Evolutionary conservation across 2,888 invertebrate species (phyloP).

Genomic region (Trissoscelio sp.): DNA sequence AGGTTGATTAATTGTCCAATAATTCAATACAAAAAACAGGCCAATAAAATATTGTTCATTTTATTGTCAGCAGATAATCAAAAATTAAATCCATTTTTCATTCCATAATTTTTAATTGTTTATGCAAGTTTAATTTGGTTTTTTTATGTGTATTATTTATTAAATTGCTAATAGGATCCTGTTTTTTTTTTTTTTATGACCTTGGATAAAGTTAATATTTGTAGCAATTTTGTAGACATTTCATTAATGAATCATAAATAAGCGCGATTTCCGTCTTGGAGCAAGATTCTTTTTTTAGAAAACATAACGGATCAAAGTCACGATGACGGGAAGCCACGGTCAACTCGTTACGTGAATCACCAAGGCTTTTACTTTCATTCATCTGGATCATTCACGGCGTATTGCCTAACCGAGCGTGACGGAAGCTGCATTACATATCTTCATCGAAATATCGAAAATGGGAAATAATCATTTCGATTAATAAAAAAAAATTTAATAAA

Average conservation of each 20-base stretch:
- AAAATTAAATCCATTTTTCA: no score
- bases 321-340: conserved; percentile 64
- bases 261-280: conserved; percentile 56
- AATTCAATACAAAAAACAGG: no score
- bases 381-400: conserved; percentile 50
- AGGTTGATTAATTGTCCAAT: no score
- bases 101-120: no score
- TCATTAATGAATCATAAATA: conserved; percentile 11
- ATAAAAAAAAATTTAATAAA: no score
- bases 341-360: conserved; percentile 59
- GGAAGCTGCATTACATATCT: conserved; percentile 13
- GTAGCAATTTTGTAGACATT: conserved; percentile 21
- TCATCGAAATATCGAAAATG: not conserved
- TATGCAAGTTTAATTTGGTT: no score
- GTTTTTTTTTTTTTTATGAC: no score
- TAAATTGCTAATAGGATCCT: no score
- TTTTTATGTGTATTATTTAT: no score
- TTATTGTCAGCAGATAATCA: no score
- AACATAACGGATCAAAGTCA: conserved; percentile 68
- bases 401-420: conserved; percentile 49
- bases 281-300: conserved; percentile 37
- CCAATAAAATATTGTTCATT: no score
- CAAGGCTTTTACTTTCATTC: conserved; percentile 69
- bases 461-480: no score
- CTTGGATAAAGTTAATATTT: not conserved